Percentiles rank a stretch among this genome's conserved stretches.
phyloP scores from a whole-genome alignment of 2,888 invertebrate genomes.

The Dasysyrphus albostriatus region DNA sequence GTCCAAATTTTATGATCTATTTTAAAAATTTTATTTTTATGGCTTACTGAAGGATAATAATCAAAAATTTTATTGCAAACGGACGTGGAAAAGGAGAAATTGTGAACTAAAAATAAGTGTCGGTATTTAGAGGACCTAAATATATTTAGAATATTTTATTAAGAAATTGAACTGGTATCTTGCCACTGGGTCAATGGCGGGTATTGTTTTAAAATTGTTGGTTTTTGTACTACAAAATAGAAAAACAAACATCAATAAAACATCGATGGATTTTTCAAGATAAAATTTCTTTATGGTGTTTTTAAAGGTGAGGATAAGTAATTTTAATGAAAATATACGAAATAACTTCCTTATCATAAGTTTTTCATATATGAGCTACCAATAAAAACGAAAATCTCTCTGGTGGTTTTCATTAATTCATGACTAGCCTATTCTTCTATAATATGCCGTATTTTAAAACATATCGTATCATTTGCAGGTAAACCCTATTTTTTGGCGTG shows the following conservation, averaged over 20 bases:
- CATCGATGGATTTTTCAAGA: slow-evolving; percentile 29
- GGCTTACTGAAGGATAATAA: slow-evolving; percentile 57
- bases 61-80: slow-evolving; percentile 67
- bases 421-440: no score
- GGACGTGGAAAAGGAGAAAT: slow-evolving; percentile 47
- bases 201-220: slow-evolving; percentile 17
- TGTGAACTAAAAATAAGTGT: slow-evolving; percentile 37
- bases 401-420: no score
- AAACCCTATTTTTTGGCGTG: no score
- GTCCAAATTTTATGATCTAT: slow-evolving; percentile 58
- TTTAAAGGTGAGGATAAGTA: not conserved
- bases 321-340: not conserved
- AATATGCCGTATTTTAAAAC: no score
- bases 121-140: not conserved
- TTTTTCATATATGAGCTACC: no score
- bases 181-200: slow-evolving; percentile 9
- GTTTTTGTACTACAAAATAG: slow-evolving; percentile 38
- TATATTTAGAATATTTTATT: not conserved
- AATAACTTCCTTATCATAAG: not conserved
- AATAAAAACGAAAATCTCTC: no score
- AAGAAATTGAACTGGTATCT: not conserved
- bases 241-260: slow-evolving; percentile 69
- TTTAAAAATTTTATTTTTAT: slow-evolving; percentile 56
- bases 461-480: no score
- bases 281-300: slow-evolving; percentile 4